phyloP scores from a whole-genome alignment of 2,888 invertebrate genomes.

The Agrypnus murinus region DNA sequence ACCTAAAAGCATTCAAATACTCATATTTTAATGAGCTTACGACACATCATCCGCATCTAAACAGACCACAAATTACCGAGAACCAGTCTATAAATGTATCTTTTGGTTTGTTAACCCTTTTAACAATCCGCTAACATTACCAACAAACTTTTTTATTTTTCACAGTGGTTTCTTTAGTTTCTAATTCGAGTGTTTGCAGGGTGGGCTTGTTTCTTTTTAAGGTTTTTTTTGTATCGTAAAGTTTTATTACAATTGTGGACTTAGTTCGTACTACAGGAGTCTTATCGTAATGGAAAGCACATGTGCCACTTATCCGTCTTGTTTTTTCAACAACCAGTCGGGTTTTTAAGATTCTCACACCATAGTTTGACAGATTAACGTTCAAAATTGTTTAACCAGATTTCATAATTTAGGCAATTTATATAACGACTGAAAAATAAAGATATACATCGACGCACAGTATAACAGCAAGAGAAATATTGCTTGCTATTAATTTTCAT shows the following conservation, averaged over 20 bases:
- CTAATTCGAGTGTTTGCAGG: slow-evolving; percentile 7
- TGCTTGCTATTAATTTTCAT: too few relatives aligned
- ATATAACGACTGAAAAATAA: neutral
- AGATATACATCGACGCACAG: too few relatives aligned
- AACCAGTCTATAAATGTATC: slow-evolving; percentile 31
- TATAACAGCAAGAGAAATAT: too few relatives aligned
- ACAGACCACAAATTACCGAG: slow-evolving; percentile 27
- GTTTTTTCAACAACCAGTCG: slow-evolving; percentile 15
- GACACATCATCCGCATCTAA: slow-evolving; percentile 22
- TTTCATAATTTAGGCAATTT: neutral
- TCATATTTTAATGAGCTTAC: slow-evolving; percentile 23
- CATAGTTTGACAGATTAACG: slow-evolving; percentile 32
- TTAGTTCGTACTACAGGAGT: slow-evolving; percentile 14
- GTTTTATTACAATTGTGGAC: slow-evolving; percentile 29
- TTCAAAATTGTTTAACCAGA: slow-evolving; percentile 26
- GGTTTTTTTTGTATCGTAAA: slow-evolving; percentile 35
- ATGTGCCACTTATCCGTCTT: slow-evolving; percentile 24
- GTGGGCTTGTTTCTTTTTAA: slow-evolving; percentile 23
- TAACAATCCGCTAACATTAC: slow-evolving; percentile 15
- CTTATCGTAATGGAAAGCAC: slow-evolving; percentile 39
- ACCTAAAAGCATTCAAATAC: slow-evolving; percentile 1
- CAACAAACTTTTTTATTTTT: neutral
- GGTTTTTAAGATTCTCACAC: slow-evolving; percentile 33
- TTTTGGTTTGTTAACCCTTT: slow-evolving; percentile 9
- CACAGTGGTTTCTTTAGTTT: neutral